Conservation (phyloP, 2,888 invertebrate genomes). For the Pyralis farinalis region DNA sequence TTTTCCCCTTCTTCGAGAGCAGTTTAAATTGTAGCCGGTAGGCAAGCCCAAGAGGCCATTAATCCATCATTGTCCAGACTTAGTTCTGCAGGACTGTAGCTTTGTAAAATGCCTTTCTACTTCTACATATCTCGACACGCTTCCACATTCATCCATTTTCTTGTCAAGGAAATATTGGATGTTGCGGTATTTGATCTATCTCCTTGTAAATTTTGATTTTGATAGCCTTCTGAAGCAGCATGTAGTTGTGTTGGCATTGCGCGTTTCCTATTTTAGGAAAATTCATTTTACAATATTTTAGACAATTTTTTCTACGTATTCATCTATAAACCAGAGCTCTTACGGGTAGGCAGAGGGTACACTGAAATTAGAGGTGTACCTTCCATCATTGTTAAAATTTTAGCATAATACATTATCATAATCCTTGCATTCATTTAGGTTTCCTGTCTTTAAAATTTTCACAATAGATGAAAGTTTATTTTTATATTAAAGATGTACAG, state of each 20-base stretch:
- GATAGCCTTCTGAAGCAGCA: background rate
- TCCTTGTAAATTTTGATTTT: background rate
- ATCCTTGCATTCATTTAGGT: too few species aligned
- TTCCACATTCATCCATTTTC: slow-evolving; percentile 28
- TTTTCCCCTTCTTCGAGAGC: slow-evolving; percentile 35
- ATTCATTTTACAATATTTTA: slow-evolving; percentile 3
- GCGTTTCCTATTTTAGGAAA: slow-evolving; percentile 1
- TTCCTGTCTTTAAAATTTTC: too few species aligned
- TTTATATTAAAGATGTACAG: too few species aligned
- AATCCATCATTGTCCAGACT: slow-evolving; percentile 57
- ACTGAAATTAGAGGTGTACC: too few species aligned
- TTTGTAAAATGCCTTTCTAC: slow-evolving; percentile 22
- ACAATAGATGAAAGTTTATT: too few species aligned
- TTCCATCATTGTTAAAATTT: too few species aligned
- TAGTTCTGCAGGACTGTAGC: slow-evolving; percentile 26
- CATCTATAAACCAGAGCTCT: too few species aligned
- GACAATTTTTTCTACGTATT: background rate
- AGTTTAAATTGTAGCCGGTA: slow-evolving; percentile 42
- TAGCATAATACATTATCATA: too few species aligned
- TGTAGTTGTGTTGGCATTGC: background rate
- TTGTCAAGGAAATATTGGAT: slow-evolving; percentile 20
- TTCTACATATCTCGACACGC: slow-evolving; percentile 16
- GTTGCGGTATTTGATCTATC: slow-evolving; percentile 8
- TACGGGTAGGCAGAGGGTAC: too few species aligned
- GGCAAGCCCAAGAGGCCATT: slow-evolving; percentile 36